Conservation (phyloP, 2,888 invertebrate species). For the Drosophila mettleri region DNA sequence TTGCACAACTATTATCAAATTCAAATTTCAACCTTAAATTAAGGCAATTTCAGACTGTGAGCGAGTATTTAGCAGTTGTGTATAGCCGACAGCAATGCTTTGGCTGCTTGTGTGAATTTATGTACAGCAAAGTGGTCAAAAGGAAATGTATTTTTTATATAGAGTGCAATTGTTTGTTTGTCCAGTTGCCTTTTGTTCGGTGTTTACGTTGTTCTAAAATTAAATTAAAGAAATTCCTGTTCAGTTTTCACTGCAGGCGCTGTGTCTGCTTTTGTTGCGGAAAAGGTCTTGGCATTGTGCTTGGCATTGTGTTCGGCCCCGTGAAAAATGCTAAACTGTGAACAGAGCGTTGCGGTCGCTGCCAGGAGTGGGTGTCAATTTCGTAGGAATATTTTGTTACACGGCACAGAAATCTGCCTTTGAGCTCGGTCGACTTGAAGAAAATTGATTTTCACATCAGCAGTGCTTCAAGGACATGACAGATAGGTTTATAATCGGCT, state of each 20-base stretch:
- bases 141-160: neutral
- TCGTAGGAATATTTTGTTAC: neutral
- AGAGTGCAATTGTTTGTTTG: constrained; percentile 3
- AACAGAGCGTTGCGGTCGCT: neutral
- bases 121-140: constrained; percentile 5
- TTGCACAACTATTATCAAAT: neutral
- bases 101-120: neutral
- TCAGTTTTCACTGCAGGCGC: neutral
- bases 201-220: constrained; percentile 2
- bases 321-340: neutral
- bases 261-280: neutral
- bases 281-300: neutral
- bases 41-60: accelerated
- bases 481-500: neutral
- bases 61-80: neutral
- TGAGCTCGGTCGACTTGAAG: neutral
- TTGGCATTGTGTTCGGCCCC: neutral
- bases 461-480: neutral
- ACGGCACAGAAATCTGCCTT: neutral
- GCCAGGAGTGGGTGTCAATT: neutral
- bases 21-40: neutral
- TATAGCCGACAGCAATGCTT: neutral
- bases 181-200: constrained; percentile 7
- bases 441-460: constrained; percentile 6
- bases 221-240: constrained; percentile 5